Conservation (phyloP, 1,140 invertebrate genomes). For the Cardiocondyla obscurior region DNA sequence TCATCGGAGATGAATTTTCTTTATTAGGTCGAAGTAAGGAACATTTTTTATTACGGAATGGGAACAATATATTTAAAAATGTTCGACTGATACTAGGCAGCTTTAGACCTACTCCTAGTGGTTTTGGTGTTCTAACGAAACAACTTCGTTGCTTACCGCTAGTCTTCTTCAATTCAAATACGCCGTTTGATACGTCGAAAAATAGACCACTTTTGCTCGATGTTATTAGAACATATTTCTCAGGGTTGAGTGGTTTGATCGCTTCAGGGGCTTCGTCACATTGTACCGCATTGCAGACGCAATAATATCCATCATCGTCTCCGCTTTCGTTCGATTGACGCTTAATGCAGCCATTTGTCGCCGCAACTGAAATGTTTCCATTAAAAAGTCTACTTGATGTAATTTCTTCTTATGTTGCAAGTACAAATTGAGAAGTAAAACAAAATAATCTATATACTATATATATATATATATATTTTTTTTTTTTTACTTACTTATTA, state of each 20-base stretch:
- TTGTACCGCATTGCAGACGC: conserved; percentile 92
- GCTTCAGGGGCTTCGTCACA: conserved; percentile 88
- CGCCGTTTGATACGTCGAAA: conserved; percentile 77
- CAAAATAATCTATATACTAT: background rate
- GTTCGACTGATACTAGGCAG: rapidly evolving
- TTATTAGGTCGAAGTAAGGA: no score
- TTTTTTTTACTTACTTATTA: background rate
- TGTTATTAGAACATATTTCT: conserved; percentile 85
- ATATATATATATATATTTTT: no score
- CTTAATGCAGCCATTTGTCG: background rate
- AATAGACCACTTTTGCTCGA: conserved; percentile 85
- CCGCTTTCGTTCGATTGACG: background rate
- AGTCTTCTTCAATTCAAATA: conserved; percentile 48
- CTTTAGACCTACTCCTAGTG: background rate
- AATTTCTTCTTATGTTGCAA: background rate
- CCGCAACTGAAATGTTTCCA: background rate
- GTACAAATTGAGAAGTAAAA: background rate
- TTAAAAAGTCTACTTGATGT: background rate
- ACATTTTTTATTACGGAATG: no score
- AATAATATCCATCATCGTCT: conserved; percentile 87
- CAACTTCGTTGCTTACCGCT: background rate
- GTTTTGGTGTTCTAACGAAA: background rate
- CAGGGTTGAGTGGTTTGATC: conserved; percentile 74
- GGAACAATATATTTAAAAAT: background rate
- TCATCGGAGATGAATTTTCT: background rate